phyloP scores from a whole-genome alignment of 2,113 vertebrate genomes.

The Sapayoa aenigma region DNA sequence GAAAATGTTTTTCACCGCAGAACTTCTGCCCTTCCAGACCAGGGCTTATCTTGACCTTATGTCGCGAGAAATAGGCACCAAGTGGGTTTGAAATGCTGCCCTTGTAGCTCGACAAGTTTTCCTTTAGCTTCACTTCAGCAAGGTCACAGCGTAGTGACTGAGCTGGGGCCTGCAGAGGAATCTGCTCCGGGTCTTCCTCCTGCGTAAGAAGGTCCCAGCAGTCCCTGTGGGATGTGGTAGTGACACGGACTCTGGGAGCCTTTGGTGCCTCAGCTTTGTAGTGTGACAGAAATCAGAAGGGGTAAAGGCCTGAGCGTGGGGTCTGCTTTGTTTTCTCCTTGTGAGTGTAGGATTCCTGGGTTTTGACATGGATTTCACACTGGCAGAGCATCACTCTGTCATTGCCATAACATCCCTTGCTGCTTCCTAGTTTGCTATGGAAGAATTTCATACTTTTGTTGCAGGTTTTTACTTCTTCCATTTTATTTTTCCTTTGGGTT shows the following conservation, averaged over 20 bases:
- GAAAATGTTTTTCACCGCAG: background rate
- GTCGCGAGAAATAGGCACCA: background rate
- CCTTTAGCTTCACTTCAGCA: background rate
- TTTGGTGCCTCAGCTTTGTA: background rate
- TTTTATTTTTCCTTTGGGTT: background rate
- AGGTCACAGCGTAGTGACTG: background rate
- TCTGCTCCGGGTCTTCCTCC: background rate
- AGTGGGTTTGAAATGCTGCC: background rate
- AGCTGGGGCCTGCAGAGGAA: background rate
- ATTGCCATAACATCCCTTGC: background rate
- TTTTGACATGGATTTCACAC: background rate
- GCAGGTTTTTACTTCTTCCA: background rate
- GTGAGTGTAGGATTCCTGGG: background rate
- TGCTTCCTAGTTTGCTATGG: background rate
- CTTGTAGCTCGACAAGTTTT: background rate
- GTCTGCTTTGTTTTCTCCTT: background rate
- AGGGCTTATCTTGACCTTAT: background rate
- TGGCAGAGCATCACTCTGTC: background rate
- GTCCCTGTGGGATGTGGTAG: background rate
- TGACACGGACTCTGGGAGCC: background rate
- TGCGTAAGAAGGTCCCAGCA: background rate
- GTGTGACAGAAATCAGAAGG: background rate
- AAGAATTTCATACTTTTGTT: background rate
- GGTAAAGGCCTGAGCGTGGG: rapidly evolving
- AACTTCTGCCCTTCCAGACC: background rate